phyloP scores from a whole-genome alignment of 1,140 invertebrate genomes.

The Calosoma granatense region DNA sequence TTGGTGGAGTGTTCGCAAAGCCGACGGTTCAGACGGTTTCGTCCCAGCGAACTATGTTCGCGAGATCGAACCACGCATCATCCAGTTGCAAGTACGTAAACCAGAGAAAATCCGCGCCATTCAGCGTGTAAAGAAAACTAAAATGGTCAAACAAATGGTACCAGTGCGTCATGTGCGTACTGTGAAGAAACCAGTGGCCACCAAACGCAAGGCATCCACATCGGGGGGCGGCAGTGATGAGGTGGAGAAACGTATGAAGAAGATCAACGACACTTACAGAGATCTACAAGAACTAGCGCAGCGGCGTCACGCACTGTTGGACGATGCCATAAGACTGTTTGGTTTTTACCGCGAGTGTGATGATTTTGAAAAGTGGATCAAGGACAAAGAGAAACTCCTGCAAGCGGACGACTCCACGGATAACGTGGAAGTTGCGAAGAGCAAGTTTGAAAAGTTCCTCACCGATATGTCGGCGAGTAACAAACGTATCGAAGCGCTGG shows the following conservation, averaged over 20 bases:
- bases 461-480: constrained; percentile 90
- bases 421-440: constrained; percentile 86
- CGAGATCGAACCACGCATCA: constrained; percentile 82
- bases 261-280: constrained; percentile 69
- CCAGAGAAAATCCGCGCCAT: constrained; percentile 71
- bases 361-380: constrained; percentile 96
- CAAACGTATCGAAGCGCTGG: constrained; percentile 81
- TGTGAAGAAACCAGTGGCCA: constrained; percentile 38
- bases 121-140: constrained; percentile 80
- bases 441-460: constrained; percentile 94
- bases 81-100: constrained; percentile 70
- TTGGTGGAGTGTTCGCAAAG: constrained; percentile 96
- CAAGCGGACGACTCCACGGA: constrained; percentile 74
- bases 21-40: constrained; percentile 87
- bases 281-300: constrained; percentile 72
- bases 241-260: constrained; percentile 71
- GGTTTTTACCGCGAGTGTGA: constrained; percentile 96
- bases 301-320: constrained; percentile 68
- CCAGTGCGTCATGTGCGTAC: constrained; percentile 53
- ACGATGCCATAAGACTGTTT: constrained; percentile 88
- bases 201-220: constrained; percentile 38
- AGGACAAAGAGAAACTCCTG: constrained; percentile 86
- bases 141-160: constrained; percentile 76
- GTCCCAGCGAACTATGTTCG: constrained; percentile 96
- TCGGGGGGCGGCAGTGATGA: constrained; percentile 65